These are phyloP conservation scores for Lacerta bilineata DNA, from an alignment of 2,797 vertebrate genomes.

Conservation along the genomic window DNA sequence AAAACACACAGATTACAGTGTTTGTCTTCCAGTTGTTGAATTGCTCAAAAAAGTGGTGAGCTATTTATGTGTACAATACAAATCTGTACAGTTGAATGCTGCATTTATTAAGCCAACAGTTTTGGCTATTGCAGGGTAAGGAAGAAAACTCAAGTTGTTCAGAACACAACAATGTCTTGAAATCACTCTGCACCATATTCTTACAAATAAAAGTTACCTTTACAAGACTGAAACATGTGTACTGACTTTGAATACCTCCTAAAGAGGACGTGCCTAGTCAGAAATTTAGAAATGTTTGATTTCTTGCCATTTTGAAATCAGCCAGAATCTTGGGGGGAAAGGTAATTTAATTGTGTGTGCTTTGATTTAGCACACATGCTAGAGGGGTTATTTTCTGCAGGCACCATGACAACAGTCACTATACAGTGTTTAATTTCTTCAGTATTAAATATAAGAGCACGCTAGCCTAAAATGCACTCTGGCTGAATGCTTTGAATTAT, in stretches of 20 bases:
- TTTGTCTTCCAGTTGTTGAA: conserved; percentile 46
- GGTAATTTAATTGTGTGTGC: too few relatives aligned
- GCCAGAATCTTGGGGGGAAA: neutral
- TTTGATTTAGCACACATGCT: neutral
- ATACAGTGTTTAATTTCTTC: neutral
- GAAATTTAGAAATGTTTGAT: neutral
- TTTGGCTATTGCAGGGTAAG: conserved; percentile 30
- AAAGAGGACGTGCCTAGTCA: fast-evolving
- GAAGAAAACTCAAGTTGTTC: conserved; percentile 33
- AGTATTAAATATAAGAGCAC: neutral
- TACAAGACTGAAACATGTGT: neutral
- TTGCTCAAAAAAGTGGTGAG: neutral
- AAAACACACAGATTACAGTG: too few relatives aligned
- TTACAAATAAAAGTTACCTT: conserved; percentile 62
- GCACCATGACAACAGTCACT: neutral
- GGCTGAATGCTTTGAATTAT: neutral
- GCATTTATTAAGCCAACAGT: conserved; percentile 55
- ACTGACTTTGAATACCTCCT: fast-evolving
- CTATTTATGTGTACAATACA: conserved; percentile 33
- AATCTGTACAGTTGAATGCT: conserved; percentile 43
- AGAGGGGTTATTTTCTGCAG: neutral
- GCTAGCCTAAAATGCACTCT: neutral
- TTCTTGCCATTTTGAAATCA: neutral
- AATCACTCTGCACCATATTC: conserved; percentile 52
- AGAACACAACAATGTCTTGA: conserved; percentile 41